Evolutionary conservation across 2,797 vertebrate genomes (phyloP).

Genomic region (Micrastur ruficollis): DNA sequence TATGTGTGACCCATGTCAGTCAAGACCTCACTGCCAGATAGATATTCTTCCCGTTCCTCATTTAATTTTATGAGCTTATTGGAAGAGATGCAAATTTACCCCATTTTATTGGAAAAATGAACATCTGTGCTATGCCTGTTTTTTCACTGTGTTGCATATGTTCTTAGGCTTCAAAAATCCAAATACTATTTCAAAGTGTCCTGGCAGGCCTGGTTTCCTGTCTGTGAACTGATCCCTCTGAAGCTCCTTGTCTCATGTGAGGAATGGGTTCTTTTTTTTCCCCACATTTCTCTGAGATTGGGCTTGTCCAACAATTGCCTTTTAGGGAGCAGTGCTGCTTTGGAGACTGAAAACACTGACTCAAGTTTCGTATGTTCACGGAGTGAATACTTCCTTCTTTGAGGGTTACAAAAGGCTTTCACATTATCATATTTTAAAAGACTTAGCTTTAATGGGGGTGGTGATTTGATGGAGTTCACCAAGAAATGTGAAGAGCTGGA

Average conservation of each 20-base stretch:
- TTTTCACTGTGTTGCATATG: background rate
- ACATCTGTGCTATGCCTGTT: background rate
- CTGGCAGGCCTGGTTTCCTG: background rate
- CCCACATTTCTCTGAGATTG: background rate
- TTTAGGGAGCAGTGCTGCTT: background rate
- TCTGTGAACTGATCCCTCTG: background rate
- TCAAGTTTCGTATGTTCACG: background rate
- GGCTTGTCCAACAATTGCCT: background rate
- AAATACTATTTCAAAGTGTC: background rate
- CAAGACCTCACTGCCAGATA: background rate
- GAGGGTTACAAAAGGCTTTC: background rate
- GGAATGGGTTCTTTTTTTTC: background rate
- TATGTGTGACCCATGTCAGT: background rate
- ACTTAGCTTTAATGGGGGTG: background rate
- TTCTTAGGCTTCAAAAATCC: background rate
- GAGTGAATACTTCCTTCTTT: slow-evolving; percentile 12
- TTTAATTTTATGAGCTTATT: background rate
- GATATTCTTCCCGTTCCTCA: background rate
- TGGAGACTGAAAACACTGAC: background rate
- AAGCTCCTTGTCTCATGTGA: background rate
- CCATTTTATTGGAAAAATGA: background rate
- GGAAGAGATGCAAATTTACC: background rate
- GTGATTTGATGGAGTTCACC: background rate
- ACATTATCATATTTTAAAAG: background rate
- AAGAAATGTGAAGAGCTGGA: background rate